Evolutionary conservation across 2,113 vertebrate species (phyloP), one percentile per base, ranked within the genome.

Genomic region (Tiliqua scincoides): DNA sequence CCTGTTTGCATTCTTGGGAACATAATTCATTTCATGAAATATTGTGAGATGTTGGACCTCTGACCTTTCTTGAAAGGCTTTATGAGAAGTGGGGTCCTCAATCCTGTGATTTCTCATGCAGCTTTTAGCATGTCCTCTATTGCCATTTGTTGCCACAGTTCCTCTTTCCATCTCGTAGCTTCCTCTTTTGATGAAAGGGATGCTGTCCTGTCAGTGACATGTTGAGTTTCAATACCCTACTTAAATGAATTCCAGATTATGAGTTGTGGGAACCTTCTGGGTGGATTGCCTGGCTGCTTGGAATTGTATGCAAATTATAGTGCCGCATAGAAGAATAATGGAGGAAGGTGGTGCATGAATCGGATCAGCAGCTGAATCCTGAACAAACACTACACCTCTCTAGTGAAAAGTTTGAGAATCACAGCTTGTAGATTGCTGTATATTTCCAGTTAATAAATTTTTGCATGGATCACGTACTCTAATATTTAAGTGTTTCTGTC

Each of bases 1-100:
- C 92, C 91, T 90, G 88, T 88, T 90, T 94, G 93, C 88, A 89
- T 87, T 82, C 91, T 93, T 94, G 91, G 87, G 87, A 5, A 54
- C 40, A 52, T 75, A 48, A 32, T 37, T 71, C 65, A 37, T 72
- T 54, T 79, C 54, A 37, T 67, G 23, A 20, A 3, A 40, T 80
- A 52, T 40, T 35, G 32, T 65, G 70, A 63, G 57, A 79, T 70
- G 6, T 85, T 62, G 15, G 37, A 35, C 79, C 40, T 62, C 77
- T 52, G n/a, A 20, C 35, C 43, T 48, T 70, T 70, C 17, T 59
- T 54, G 30, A 30, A 40, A 76, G 61, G 25, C 12, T 43, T 59
- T 23, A 21, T 77, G 43, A 85, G 48, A n/a, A 43, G 14, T 27
- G 18, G 20, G 65, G 35, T 9, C 61, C 21, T 65, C 61, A 67